Evolutionary conservation across 2,888 invertebrate species (phyloP).

Genomic region (Scaptomyza caliginosa): DNA sequence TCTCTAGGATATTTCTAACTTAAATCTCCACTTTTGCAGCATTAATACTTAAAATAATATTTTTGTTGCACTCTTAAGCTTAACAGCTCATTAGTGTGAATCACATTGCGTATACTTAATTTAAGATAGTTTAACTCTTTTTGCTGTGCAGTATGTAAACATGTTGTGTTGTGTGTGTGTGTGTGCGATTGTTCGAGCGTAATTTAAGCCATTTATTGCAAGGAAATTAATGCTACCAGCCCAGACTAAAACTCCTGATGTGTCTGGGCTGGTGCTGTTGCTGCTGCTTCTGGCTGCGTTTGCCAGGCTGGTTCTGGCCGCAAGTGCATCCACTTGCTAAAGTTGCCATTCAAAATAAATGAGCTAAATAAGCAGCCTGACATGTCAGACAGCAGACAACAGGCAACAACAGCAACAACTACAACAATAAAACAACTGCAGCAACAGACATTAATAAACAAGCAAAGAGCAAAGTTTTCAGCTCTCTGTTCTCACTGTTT

Average conservation of each 20-base stretch:
- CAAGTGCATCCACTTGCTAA: constrained; percentile 67
- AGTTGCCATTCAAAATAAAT: constrained; percentile 80
- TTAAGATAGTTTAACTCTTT: neutral
- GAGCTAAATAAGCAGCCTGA: constrained; percentile 77
- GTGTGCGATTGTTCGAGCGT: constrained; percentile 30
- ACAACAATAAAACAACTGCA: constrained; percentile 15
- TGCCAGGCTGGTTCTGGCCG: constrained; percentile 37
- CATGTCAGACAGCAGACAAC: constrained; percentile 54
- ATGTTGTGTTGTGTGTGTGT: constrained; percentile 4
- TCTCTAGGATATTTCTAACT: neutral
- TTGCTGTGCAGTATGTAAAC: constrained; percentile 1
- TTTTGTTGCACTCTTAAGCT: neutral
- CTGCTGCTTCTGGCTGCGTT: neutral
- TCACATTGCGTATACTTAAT: neutral
- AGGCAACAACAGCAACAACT: constrained; percentile 15
- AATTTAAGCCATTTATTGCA: constrained; percentile 70
- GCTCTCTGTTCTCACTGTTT: neutral
- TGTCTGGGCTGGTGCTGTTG: constrained; percentile 9
- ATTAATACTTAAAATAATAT: neutral
- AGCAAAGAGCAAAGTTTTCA: constrained; percentile 70
- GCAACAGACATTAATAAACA: constrained; percentile 65
- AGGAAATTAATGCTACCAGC: constrained; percentile 62
- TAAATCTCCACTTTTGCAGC: neutral
- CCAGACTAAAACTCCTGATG: constrained; percentile 19
- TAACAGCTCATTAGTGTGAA: too few species aligned